Percentiles rank a stretch among this genome's conserved stretches.
Conservation (phyloP, 1,140 invertebrate species). For the Scaptomyza montana region DNA sequence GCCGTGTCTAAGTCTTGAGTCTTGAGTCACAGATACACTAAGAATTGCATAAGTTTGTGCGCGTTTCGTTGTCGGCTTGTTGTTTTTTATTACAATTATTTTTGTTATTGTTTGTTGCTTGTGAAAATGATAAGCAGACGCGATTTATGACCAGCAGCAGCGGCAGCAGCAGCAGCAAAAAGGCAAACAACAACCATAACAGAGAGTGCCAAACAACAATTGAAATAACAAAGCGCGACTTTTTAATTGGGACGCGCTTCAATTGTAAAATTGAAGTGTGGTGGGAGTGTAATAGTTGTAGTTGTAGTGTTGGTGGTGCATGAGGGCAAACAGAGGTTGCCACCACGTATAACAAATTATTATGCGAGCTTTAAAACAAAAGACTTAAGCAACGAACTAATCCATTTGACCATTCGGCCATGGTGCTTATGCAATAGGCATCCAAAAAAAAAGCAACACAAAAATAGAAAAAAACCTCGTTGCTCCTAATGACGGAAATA, state of each 20-base stretch:
- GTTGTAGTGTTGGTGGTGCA: slow-evolving; percentile 3
- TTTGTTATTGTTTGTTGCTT: slow-evolving; percentile 54
- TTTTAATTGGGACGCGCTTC: slow-evolving; percentile 71
- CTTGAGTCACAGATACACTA: slow-evolving; percentile 28
- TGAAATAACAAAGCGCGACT: slow-evolving; percentile 52
- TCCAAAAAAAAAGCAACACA: background rate
- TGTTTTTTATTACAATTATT: slow-evolving; percentile 5
- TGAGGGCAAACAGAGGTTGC: slow-evolving; percentile 32
- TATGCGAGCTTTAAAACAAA: slow-evolving; percentile 61
- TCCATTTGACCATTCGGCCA: slow-evolving; percentile 25
- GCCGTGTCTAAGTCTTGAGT: slow-evolving; percentile 13
- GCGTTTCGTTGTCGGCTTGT: slow-evolving; percentile 48
- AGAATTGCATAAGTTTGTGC: slow-evolving; percentile 73
- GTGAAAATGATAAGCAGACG: slow-evolving; percentile 81
- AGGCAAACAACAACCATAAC: slow-evolving; percentile 16
- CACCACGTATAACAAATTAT: slow-evolving; percentile 55
- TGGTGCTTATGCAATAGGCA: slow-evolving; percentile 39
- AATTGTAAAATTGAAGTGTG: slow-evolving; percentile 1
- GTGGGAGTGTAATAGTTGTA: slow-evolving; percentile 3
- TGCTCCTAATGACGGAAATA: slow-evolving; percentile 74
- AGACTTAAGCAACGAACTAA: slow-evolving; percentile 51
- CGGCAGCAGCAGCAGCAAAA: slow-evolving; percentile 28
- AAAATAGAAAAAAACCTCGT: slow-evolving; percentile 44
- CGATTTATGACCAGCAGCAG: slow-evolving; percentile 70
- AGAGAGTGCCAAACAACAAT: slow-evolving; percentile 30